Conservation (phyloP, 2,888 invertebrate species). For the Thymelicus acteon region DNA sequence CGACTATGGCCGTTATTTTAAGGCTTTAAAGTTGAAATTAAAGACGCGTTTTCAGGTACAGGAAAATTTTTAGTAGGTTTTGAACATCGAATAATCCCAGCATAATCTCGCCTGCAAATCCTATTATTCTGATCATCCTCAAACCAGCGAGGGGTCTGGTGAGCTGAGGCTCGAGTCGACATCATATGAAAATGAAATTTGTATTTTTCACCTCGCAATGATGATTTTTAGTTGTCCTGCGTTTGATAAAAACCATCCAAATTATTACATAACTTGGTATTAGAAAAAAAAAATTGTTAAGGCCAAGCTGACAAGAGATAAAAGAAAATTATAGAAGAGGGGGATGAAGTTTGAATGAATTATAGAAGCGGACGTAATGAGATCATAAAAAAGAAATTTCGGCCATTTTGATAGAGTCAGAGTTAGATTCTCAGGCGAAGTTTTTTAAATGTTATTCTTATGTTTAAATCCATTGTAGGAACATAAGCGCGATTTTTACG, state of each 20-base stretch:
- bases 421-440: no score
- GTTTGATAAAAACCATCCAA: neutral
- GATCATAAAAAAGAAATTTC: no score
- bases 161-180: conserved; percentile 47
- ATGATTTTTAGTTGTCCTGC: conserved; percentile 50
- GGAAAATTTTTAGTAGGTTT: conserved; percentile 71
- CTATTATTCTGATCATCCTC: conserved; percentile 80
- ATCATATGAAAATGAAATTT: conserved; percentile 50
- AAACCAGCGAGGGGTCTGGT: conserved; percentile 53
- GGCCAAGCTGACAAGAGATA: no score
- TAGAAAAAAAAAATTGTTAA: no score
- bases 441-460: no score
- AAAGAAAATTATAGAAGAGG: no score
- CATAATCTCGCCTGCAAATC: conserved; percentile 82
- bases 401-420: no score
- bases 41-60: conserved; percentile 43
- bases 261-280: no score
- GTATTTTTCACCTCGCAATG: conserved; percentile 54
- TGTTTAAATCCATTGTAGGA: no score
- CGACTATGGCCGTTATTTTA: conserved; percentile 46
- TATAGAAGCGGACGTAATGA: no score
- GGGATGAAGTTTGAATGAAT: no score
- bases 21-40: conserved; percentile 38
- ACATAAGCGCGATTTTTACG: no score
- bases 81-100: conserved; percentile 79